Evolutionary conservation across 1,140 invertebrate genomes (phyloP).

Genomic region (Melanaphis sacchari): DNA sequence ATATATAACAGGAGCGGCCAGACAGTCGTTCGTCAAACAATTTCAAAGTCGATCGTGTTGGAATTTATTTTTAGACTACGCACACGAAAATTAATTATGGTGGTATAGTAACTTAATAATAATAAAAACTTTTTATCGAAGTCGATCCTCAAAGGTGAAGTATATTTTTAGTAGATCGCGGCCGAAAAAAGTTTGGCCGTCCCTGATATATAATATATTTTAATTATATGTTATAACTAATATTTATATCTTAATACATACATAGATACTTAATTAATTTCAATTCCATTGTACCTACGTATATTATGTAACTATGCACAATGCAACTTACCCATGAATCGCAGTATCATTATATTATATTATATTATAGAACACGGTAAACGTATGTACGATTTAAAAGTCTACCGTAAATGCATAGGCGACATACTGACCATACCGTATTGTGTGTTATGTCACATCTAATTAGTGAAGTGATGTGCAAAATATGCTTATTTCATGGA

Average conservation of each 20-base stretch:
- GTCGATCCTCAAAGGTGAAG: no score
- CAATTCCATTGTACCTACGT: neutral
- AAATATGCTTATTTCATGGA: conserved; percentile 3
- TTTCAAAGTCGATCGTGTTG: no score
- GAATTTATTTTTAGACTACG: no score
- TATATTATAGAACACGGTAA: neutral
- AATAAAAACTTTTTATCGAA: no score
- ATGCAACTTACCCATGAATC: neutral
- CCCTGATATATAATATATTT: neutral
- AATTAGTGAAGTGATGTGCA: neutral
- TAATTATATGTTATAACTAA: neutral
- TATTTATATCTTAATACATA: neutral
- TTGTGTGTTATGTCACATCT: neutral
- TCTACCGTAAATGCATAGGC: neutral
- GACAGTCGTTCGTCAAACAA: no score
- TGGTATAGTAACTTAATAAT: no score
- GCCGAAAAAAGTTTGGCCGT: no score
- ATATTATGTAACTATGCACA: neutral
- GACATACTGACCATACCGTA: neutral
- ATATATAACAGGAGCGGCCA: no score
- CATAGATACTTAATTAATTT: neutral
- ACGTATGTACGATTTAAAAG: neutral
- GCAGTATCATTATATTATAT: neutral
- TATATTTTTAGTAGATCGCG: no score
- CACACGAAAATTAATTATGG: no score